Conservation (phyloP, 1,140 invertebrate genomes). For the Pseudoatta argentina region DNA sequence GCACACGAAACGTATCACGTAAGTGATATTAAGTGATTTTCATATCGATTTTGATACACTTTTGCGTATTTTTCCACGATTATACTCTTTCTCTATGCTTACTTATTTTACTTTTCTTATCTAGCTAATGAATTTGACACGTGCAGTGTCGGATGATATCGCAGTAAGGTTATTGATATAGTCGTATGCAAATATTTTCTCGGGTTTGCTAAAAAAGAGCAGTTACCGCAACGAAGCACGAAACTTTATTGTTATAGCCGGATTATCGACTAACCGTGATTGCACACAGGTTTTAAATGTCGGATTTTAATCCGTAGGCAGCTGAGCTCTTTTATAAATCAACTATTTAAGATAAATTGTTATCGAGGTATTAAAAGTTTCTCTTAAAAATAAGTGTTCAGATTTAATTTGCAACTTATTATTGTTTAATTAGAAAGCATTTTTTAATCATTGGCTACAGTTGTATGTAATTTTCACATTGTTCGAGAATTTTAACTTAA, state of each 20-base stretch:
- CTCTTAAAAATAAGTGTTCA: neutral
- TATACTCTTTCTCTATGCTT: neutral
- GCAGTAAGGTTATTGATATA: neutral
- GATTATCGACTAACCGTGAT: slow-evolving; percentile 53
- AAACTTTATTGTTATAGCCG: slow-evolving; percentile 62
- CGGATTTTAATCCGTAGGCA: slow-evolving; percentile 19
- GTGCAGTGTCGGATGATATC: neutral
- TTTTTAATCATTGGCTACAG: neutral
- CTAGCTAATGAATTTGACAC: neutral
- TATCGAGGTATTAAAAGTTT: neutral
- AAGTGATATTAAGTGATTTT: neutral
- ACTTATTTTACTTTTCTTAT: neutral
- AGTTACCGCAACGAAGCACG: slow-evolving; percentile 16
- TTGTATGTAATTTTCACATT: neutral
- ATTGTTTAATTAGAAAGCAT: neutral
- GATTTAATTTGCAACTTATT: neutral
- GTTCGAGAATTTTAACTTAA: neutral
- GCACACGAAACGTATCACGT: neutral
- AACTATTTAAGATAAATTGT: neutral
- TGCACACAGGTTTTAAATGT: neutral
- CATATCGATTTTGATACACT: neutral
- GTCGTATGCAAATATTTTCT: slow-evolving; percentile 28
- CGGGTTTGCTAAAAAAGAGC: slow-evolving; percentile 21
- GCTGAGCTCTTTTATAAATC: slow-evolving; percentile 26
- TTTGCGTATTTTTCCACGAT: neutral